Conservation (phyloP, 53 echinoderm and acorn worm genomes). For the Glandiceps talaboti region DNA sequence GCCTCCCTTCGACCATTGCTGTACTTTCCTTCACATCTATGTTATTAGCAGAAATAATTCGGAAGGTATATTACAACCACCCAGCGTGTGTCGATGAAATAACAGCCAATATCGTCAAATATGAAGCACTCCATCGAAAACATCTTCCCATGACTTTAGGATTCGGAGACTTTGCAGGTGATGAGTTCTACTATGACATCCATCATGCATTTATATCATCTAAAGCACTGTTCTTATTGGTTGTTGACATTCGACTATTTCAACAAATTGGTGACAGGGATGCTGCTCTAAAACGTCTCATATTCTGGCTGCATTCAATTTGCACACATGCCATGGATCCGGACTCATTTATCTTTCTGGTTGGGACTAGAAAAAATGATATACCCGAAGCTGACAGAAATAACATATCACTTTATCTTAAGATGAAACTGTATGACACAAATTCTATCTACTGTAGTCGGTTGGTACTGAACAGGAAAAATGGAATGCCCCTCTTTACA, state of each 20-base stretch:
- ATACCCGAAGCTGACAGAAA: neutral
- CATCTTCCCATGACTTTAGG: neutral
- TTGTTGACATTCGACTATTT: neutral
- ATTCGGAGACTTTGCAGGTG: slow-evolving; percentile 7
- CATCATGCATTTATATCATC: slow-evolving; percentile 8
- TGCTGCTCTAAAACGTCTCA: slow-evolving; percentile 7
- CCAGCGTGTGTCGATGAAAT: neutral
- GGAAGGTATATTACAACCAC: neutral
- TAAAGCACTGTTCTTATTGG: neutral
- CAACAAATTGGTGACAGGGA: neutral
- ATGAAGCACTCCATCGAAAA: neutral
- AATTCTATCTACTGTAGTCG: neutral
- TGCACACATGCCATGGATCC: slow-evolving; percentile 21
- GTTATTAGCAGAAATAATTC: neutral
- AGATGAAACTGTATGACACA: too few relatives aligned
- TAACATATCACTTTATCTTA: neutral
- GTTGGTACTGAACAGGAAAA: neutral
- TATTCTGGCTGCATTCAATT: slow-evolving; percentile 23
- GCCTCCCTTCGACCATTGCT: neutral
- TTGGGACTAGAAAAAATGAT: neutral
- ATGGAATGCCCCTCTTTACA: neutral
- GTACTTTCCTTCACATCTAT: too few relatives aligned
- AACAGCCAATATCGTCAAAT: neutral
- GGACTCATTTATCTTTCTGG: neutral
- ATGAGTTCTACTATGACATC: slow-evolving; percentile 3